Base-by-base conservation (phyloP, 2,113 vertebrate genomes). In the Tragelaphus strepsiceros region DNA sequence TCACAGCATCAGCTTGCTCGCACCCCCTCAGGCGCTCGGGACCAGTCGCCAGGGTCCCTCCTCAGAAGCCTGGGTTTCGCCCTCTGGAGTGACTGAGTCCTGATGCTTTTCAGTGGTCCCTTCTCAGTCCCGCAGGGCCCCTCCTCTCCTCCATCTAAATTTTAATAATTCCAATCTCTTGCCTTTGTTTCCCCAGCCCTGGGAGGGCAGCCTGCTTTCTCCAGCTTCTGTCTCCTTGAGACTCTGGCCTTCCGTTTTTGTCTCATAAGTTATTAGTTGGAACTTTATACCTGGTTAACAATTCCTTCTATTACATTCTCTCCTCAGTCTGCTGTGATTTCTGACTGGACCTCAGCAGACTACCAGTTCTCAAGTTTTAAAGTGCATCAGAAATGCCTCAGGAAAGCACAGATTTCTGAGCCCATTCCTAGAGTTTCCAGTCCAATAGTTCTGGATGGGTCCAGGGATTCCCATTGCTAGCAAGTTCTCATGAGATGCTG, bases 291-390 rank as follows among this genome's bases (percentile, higher is more conserved):
- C 13, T 15, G 64, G 21, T 67, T 56, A 91, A 81, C 59, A 74
- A 30, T 78, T 94, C 30, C 95, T 96, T 83, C 12, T 67, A 28
- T 58, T 43, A 24, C 24, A n/a, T 26, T 90, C 32, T 83, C 19
- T 86, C 26, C n/a, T 82, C 43, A 46, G 11, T 87, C 12, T n/a
- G 43, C 14, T 84, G 19, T 90, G 91, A 64, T 77, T 96, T 85
- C 32, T 91, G 24, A 64, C n/a, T 16, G 28, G 30, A 67, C 0
- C 56, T 93, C 32, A 80, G 12, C 53, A 85, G 35, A 39, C 24
- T 16, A 67, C 16, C 26, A 22, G 26, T 78, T 90, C 39, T 94
- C 46, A 51, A 51, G 46, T 30, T 19, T 30, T 32, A 80, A 51
- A 16, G 30, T 49, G 30, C 11, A 83, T 43, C 32, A 88, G 24